phyloP scores from a whole-genome alignment of 2,113 vertebrate species.

The Macrotis lagotis region DNA sequence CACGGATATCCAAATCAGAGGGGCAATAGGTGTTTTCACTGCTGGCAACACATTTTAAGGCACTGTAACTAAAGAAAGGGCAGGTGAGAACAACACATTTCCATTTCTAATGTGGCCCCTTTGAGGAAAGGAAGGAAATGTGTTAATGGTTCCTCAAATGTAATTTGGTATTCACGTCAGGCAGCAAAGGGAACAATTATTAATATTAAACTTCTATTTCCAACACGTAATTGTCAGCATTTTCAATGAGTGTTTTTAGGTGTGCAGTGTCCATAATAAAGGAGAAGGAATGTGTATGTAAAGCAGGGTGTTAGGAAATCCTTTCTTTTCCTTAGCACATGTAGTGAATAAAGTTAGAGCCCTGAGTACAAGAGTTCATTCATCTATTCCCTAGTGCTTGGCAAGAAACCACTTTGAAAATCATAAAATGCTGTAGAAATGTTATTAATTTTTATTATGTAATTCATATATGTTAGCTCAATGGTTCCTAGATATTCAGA shows the following conservation, averaged over 20 bases:
- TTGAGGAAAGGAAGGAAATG: conserved; percentile 22
- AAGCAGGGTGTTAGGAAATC: background rate
- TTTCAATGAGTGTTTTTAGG: conserved; percentile 6
- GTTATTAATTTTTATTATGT: background rate
- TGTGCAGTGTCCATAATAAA: background rate
- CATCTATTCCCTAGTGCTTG: background rate
- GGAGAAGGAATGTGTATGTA: background rate
- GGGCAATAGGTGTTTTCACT: conserved; percentile 25
- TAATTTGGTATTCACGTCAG: background rate
- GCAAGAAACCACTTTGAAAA: background rate
- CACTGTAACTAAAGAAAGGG: conserved; percentile 37
- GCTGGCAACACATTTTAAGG: conserved; percentile 44
- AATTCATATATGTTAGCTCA: background rate
- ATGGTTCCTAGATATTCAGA: background rate
- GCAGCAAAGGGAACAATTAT: background rate
- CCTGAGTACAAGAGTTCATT: background rate
- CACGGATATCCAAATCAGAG: conserved; percentile 14
- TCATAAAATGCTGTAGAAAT: background rate
- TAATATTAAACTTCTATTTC: background rate
- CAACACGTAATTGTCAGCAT: background rate
- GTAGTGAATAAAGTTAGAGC: background rate
- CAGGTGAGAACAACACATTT: background rate
- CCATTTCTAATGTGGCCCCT: conserved; percentile 22
- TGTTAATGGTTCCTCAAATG: background rate
- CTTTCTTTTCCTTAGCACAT: conserved; percentile 5